Base-by-base conservation (phyloP, 2,797 vertebrate species). In the Anguilla megastoma region DNA sequence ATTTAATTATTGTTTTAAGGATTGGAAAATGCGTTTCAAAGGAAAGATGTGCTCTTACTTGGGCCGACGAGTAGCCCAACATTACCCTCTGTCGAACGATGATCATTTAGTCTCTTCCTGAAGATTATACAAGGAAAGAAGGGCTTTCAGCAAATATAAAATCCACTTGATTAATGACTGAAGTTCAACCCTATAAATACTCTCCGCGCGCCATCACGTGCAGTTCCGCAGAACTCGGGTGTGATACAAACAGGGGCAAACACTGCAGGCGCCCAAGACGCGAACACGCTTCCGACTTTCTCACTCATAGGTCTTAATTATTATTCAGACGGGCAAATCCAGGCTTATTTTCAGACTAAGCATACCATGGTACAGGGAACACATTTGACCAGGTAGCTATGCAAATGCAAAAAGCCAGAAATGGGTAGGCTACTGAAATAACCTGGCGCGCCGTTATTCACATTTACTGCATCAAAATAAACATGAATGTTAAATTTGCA, bases 351-450 rank as follows among this genome's bases (percentile, higher is more conserved):
- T 85, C 9, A 27, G 30, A 4, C 63, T 71, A 69, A 84, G 52
- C 24, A 36, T 58, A 56, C 52, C 85, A 52, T 8, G 82, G n/a
- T 52, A 58, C 30, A 10, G 91, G 90, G 66, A 93, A 91, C 91
- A 90, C 92, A 91, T 90, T 88, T 82, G 92, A 90, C 41, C 84
- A 60, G 30, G n/a, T 33, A 63, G 33, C 18, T 69, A 52, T 48
- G 14, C 14, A 8, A 36, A 14, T 9, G 36, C 10, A 33, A 16
- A 86, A 48, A 69, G 60, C 16, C 4, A 27, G n/a, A 76, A 33
- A 36, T 76, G 12, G 3, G 36, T 16, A 45, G 58, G 52, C 8
- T 21, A 48, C n/a, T 45, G 76, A 27, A 12, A 80, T 24, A 80
- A 80, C 21, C 16, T 45, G 36, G 84, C 88, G 92, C 91, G 91